Evolutionary conservation across 2,888 invertebrate species (phyloP).

Genomic region (Hylaea fasciaria): DNA sequence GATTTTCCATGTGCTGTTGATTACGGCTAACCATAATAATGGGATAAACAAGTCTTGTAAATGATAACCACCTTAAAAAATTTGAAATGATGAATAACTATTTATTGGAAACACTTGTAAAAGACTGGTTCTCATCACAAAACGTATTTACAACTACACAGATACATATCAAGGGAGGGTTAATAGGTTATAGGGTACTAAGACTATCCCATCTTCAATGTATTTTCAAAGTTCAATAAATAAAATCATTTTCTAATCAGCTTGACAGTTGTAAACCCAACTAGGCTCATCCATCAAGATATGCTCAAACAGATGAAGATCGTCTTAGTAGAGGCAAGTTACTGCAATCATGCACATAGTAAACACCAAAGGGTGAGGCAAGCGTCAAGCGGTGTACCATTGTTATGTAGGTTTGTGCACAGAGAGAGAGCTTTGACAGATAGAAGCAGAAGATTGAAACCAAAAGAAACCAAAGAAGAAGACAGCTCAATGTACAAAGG

Average conservation of each 20-base stretch:
- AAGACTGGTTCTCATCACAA: slow-evolving; percentile 4
- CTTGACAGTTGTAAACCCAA: no score
- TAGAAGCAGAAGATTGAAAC: slow-evolving; percentile 27
- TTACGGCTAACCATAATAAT: slow-evolving; percentile 10
- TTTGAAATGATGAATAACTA: background rate
- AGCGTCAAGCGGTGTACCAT: slow-evolving; percentile 5
- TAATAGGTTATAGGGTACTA: slow-evolving; percentile 1
- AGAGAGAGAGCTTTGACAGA: slow-evolving; percentile 18
- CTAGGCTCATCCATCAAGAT: no score
- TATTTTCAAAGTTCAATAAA: no score
- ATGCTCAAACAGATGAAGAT: slow-evolving; percentile 13
- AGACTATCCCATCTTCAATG: slow-evolving; percentile 10
- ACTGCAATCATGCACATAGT: slow-evolving; percentile 41
- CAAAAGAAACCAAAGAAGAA: slow-evolving; percentile 30
- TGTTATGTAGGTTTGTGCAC: slow-evolving; percentile 18
- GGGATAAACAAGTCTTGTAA: slow-evolving; percentile 5
- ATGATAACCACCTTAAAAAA: slow-evolving; percentile 7
- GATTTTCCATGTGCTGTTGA: slow-evolving; percentile 4
- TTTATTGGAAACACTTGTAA: background rate
- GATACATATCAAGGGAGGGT: background rate
- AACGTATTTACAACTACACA: background rate
- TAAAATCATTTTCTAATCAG: background rate
- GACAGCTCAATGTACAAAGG: slow-evolving; percentile 39
- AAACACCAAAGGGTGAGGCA: background rate
- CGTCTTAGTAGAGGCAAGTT: slow-evolving; percentile 25